Base-by-base conservation (phyloP, 2,888 invertebrate species). In the Tipula lateralis region DNA sequence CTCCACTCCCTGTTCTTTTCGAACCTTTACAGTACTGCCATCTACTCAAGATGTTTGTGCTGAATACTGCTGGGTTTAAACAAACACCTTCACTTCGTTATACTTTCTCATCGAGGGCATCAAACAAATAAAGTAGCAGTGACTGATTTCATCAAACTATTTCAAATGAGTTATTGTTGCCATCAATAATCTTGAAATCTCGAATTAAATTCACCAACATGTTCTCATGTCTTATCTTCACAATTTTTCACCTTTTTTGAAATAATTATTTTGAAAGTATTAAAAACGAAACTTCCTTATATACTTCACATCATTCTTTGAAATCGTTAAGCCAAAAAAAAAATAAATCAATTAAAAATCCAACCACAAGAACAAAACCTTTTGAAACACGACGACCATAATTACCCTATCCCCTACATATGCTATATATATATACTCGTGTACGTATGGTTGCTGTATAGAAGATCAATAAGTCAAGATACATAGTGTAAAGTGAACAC, bases 281-380 rank as follows among this genome's bases (percentile, higher is more conserved):
- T 9, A 9, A 66, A 19, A 66, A 9, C 13, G 32, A 44, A 44
- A 44, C 24, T 66, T 66, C 13, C 24, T 66, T n/a, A n/a, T 50
- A 39, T 44, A 66, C 66, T 66, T 66, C 24, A 66, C 66, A 66
- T 66, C 66, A 66, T 66, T 66, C 66, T 66, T 66, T 66, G 66
- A 66, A 66, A 66, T 66, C 66, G 24, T 66, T 66, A 66, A 44
- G 16, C 44, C 44, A 44, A 44, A 44, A 44, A 66, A 66, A 24
- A 66, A 66, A 66, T 66, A 24, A 66, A 66, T 66, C 66, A 66
- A 66, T 66, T 66, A 66, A 66, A 66, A 66, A 66, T 66, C 66
- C 66, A 66, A 66, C 66, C 24, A 66, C 2, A 66, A 66, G 66
- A 66, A 66, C 24, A 24, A 66, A 66, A 66, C 66, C 66, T 66